Evolutionary conservation across 2,888 invertebrate genomes (phyloP).

Genomic region (Drosophila austrosaltans): DNA sequence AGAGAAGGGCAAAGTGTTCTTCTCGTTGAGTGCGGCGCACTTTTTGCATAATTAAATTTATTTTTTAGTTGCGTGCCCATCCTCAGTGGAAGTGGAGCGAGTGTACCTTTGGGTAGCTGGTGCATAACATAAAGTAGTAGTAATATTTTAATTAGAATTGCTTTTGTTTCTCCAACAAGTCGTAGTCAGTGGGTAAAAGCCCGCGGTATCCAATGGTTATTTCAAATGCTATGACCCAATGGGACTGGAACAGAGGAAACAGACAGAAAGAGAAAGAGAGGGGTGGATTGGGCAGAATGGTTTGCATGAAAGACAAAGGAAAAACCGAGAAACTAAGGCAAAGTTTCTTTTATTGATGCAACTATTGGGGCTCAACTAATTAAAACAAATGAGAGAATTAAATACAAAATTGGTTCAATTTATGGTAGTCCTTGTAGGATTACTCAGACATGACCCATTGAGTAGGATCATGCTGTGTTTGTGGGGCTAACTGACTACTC

Average conservation of each 20-base stretch:
- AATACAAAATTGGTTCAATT: neutral
- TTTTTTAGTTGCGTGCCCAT: slow-evolving; percentile 66
- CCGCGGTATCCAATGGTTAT: neutral
- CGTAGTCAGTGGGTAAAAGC: neutral
- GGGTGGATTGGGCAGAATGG: no score
- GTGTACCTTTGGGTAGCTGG: slow-evolving; percentile 25
- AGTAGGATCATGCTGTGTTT: neutral
- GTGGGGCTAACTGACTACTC: neutral
- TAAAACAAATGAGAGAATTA: neutral
- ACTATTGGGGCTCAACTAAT: neutral
- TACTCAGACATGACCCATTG: neutral
- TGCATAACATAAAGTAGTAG: slow-evolving; percentile 53
- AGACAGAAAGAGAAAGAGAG: neutral
- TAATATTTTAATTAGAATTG: slow-evolving; percentile 73
- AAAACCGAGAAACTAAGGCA: neutral
- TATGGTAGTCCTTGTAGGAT: neutral
- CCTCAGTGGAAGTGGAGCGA: slow-evolving; percentile 14
- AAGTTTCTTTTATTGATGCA: neutral
- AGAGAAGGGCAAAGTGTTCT: slow-evolving; percentile 5
- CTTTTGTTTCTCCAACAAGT: slow-evolving; percentile 47
- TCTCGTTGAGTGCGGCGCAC: slow-evolving; percentile 64
- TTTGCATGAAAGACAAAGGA: neutral
- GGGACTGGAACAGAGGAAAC: neutral
- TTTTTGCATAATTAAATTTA: slow-evolving; percentile 78
- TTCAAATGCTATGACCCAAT: neutral